Evolutionary conservation across 2,888 invertebrate species (phyloP).

Genomic region (Sarcophaga rosellei): DNA sequence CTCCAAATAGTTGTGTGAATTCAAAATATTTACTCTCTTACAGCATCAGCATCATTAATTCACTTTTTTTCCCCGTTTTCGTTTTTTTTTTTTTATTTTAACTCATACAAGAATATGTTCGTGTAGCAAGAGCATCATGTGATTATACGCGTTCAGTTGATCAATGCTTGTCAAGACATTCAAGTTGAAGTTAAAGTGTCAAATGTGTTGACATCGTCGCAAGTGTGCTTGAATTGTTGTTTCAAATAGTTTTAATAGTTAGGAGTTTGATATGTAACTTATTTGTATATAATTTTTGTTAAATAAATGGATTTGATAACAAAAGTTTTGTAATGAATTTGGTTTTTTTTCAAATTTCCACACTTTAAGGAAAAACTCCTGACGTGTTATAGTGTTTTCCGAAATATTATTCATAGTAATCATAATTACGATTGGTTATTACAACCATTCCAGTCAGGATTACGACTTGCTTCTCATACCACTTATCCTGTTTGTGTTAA

Average conservation of each 20-base stretch:
- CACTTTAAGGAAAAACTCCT: too few species aligned
- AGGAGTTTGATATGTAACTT: not conserved
- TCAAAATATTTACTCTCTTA: conserved; percentile 49
- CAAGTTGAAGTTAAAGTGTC: conserved; percentile 19
- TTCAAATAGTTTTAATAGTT: not conserved
- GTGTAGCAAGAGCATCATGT: conserved; percentile 44
- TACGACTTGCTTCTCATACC: too few species aligned
- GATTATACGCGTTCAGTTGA: conserved; percentile 30
- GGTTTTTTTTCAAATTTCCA: not conserved
- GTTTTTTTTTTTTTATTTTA: not conserved
- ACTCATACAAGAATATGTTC: conserved; percentile 12
- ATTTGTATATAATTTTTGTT: not conserved
- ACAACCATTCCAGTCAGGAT: too few species aligned
- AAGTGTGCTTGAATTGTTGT: not conserved
- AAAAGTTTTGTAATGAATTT: not conserved
- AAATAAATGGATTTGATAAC: not conserved
- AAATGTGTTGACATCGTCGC: conserved; percentile 2
- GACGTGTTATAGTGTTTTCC: too few species aligned
- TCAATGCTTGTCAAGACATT: conserved; percentile 35
- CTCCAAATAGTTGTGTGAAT: conserved; percentile 61
- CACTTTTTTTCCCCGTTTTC: not conserved
- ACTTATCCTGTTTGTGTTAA: too few species aligned
- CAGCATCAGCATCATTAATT: conserved; percentile 50
- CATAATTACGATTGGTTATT: too few species aligned
- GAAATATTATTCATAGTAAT: too few species aligned